Evolutionary conservation across 2,113 vertebrate genomes (phyloP), one percentile per base, ranked within the genome.

Genomic region (Scomber japonicus): DNA sequence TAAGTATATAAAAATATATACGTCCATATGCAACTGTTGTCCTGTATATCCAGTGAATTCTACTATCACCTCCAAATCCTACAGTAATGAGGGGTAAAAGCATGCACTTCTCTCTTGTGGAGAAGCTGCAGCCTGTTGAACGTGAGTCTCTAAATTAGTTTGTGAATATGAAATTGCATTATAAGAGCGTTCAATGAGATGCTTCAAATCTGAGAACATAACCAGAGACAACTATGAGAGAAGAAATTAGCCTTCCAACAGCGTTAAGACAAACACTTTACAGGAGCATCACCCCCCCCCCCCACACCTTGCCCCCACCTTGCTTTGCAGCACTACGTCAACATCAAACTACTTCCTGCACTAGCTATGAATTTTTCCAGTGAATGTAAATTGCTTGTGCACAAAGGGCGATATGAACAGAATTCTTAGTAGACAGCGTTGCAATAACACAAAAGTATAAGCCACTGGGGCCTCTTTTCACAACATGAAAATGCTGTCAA

Each of bases 401-500:
- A 21, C 14, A 61, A 24, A 2, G 40, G n/a, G 61, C 35, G 14
- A 9, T 17, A 27, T 5, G 4, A 14, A 57, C 17, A 35, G 21
- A 48, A 49, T 19, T 54, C 67, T 64, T 40, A 14, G 19, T 45
- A 71, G 53, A 51, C 14, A 5, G 60, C 60, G 12, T 13, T 56
- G n/a, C 71, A 71, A 69, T 50, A 27, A 57, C n/a, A 56, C 21
- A 63, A 55, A 62, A 17, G 11, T 21, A 53, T 7, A 59, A 80
- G 55, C 51, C 50, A 30, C 3, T 4, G 35, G 15, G 64, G 51
- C 17, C 13, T 80, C 17, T 71, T 81, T 76, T 73, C 67, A 81
- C 45, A 44, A 76, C 62, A 69, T 64, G 51, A 84, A 90, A 81
- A 82, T 15, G 27, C 78, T 84, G 64, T 83, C 75, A 85, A 85